A percentile compares a stretch with the other conserved stretches of the same genome.
These are phyloP conservation scores for Parapristionchus giblindavisi DNA, from an alignment of 2,888 invertebrate species.

Conservation along the genomic window DNA sequence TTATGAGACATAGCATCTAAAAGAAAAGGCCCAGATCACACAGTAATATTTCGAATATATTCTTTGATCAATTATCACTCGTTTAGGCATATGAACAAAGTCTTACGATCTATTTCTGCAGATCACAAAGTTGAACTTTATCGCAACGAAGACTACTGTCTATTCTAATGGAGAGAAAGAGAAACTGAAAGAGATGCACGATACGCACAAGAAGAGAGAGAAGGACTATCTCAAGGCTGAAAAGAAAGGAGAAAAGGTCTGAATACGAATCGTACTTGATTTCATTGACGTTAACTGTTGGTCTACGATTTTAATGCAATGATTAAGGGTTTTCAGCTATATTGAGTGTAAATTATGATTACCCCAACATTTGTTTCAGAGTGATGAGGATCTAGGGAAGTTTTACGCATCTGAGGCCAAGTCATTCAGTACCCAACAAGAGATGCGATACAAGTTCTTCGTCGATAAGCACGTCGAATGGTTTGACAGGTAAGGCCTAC, in stretches of 20 bases:
- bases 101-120: too few relatives aligned
- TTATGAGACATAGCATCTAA: too few relatives aligned
- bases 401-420: slow-evolving; percentile 47
- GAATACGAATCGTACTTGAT: background rate
- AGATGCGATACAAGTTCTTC: slow-evolving; percentile 56
- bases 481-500: slow-evolving; percentile 45
- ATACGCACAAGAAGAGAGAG: slow-evolving; percentile 30
- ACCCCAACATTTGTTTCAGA: slow-evolving; percentile 39
- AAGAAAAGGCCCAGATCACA: too few relatives aligned
- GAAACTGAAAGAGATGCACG: slow-evolving; percentile 31
- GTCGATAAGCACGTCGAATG: slow-evolving; percentile 51
- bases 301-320: background rate
- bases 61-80: too few relatives aligned
- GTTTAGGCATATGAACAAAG: too few relatives aligned
- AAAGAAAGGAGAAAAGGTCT: slow-evolving; percentile 31
- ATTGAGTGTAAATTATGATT: background rate
- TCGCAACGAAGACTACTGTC: slow-evolving; percentile 13
- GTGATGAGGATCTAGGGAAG: slow-evolving; percentile 37
- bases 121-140: slow-evolving; percentile 10
- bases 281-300: too few relatives aligned
- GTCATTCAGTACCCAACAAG: slow-evolving; percentile 50
- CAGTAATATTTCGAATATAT: too few relatives aligned
- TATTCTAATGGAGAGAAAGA: slow-evolving; percentile 37
- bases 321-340: background rate
- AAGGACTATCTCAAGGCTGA: slow-evolving; percentile 26